phyloP scores from a whole-genome alignment of 1,140 invertebrate species.

The Apis florea region DNA sequence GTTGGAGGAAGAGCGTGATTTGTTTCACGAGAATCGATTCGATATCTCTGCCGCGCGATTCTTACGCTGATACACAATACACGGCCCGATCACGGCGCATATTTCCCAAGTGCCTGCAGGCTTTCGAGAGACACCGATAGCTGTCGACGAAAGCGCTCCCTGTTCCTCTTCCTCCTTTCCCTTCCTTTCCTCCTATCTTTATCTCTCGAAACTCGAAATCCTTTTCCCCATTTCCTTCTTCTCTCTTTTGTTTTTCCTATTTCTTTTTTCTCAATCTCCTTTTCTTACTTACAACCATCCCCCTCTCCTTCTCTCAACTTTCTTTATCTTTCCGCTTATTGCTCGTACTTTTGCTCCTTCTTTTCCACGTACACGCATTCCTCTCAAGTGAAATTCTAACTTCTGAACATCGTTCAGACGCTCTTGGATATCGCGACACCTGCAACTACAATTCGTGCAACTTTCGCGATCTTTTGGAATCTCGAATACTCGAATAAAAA shows the following conservation, averaged over 20 bases:
- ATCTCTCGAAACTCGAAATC: background rate
- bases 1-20: conserved; percentile 9
- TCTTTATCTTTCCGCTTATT: background rate
- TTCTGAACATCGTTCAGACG: conserved; percentile 28
- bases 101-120: conserved; percentile 47
- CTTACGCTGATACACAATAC: conserved; percentile 35
- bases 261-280: background rate
- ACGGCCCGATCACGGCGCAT: conserved; percentile 39
- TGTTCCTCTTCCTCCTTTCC: background rate
- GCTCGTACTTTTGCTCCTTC: background rate
- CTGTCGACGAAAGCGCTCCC: conserved; percentile 43
- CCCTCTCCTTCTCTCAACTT: background rate
- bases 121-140: conserved; percentile 25
- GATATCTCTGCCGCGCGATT: conserved; percentile 35
- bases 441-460: conserved; percentile 8
- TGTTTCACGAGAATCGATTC: conserved; percentile 46
- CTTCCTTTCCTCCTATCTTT: background rate
- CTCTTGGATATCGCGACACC: conserved; percentile 18
- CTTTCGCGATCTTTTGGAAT: background rate
- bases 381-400: conserved; percentile 1
- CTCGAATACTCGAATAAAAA: too few relatives aligned
- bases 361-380: background rate
- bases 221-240: background rate
- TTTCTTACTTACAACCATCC: background rate
- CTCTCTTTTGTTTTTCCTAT: background rate